These are phyloP conservation scores for Papilio aristodemus DNA, from an alignment of 1,140 invertebrate genomes.

Conservation along the genomic window DNA sequence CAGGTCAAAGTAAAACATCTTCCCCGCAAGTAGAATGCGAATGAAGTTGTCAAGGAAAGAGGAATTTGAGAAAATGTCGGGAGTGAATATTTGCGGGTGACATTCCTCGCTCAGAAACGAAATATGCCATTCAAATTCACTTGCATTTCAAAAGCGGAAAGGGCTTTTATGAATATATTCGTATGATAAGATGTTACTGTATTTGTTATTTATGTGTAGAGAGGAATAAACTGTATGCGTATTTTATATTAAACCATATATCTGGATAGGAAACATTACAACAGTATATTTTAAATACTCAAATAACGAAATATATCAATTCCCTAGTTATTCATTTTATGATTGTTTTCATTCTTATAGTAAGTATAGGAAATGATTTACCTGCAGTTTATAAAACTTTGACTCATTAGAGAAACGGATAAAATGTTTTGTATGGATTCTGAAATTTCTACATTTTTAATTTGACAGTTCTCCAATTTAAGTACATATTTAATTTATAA, in stretches of 20 bases:
- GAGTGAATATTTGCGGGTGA: slow-evolving; percentile 32
- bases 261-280: background rate
- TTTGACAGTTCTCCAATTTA: no score
- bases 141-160: slow-evolving; percentile 18
- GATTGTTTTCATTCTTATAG: no score
- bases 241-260: slow-evolving; percentile 6
- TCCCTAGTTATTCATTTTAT: no score
- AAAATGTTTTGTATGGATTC: no score
- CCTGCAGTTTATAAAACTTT: no score
- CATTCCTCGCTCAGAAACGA: slow-evolving; percentile 26
- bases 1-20: slow-evolving; percentile 20
- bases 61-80: slow-evolving; percentile 25
- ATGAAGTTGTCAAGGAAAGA: slow-evolving; percentile 28
- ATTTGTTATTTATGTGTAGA: slow-evolving; percentile 1
- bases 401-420: no score
- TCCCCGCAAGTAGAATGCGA: slow-evolving; percentile 24
- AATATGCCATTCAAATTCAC: slow-evolving; percentile 34
- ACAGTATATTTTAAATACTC: background rate
- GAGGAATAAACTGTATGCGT: background rate
- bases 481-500: background rate
- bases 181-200: slow-evolving; percentile 14
- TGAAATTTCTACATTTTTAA: no score
- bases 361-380: no score
- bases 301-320: background rate
- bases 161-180: slow-evolving; percentile 31